Evolutionary conservation across 2,888 invertebrate species (phyloP).

Genomic region (Ctenicera cuprea): DNA sequence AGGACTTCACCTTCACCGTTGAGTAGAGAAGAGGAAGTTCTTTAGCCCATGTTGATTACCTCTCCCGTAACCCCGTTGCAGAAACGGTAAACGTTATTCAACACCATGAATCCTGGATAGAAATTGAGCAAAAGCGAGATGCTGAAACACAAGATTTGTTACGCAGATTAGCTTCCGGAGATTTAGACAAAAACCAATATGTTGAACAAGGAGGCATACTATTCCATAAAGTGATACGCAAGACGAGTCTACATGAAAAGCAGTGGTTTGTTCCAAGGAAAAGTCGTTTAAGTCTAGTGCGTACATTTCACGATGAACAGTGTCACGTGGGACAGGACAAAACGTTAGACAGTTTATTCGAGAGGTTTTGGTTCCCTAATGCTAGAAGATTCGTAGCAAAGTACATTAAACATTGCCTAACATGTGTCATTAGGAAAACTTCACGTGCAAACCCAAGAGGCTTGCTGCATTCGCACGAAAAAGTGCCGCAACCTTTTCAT

Average conservation of each 20-base stretch:
- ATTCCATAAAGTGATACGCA: not conserved
- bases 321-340: slow-evolving; percentile 50
- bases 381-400: slow-evolving; percentile 47
- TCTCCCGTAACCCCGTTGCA: slow-evolving; percentile 53
- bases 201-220: slow-evolving; percentile 43
- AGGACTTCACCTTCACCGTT: slow-evolving; percentile 62
- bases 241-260: not conserved
- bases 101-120: slow-evolving; percentile 20
- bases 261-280: slow-evolving; percentile 11
- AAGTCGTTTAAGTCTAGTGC: slow-evolving; percentile 9
- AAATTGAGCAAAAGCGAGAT: slow-evolving; percentile 12
- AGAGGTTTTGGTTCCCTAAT: slow-evolving; percentile 51
- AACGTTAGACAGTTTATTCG: slow-evolving; percentile 31
- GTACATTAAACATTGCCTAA: slow-evolving; percentile 51
- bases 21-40: slow-evolving; percentile 59
- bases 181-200: not conserved
- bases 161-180: too few species aligned
- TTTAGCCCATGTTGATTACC: slow-evolving; percentile 63
- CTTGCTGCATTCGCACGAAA: slow-evolving; percentile 45
- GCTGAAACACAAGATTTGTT: not conserved
- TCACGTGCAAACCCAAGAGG: slow-evolving; percentile 37
- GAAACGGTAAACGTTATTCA: not conserved
- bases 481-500: slow-evolving; percentile 50
- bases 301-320: slow-evolving; percentile 42
- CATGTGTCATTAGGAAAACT: slow-evolving; percentile 49